Evolutionary conservation across 1,140 invertebrate genomes (phyloP).

Genomic region (Chironomus striatipennis): DNA sequence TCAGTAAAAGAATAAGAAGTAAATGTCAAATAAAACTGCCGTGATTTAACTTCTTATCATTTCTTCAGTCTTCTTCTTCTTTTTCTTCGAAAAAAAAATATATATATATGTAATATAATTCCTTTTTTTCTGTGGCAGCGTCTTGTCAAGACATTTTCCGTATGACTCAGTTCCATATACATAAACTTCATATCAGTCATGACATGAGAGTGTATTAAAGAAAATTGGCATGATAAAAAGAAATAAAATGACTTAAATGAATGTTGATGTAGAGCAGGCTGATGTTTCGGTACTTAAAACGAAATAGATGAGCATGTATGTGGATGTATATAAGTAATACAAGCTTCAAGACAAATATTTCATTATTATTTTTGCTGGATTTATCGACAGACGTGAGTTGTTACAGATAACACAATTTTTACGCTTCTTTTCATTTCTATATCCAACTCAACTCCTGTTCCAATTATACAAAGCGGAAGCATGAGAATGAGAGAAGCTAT

Average conservation of each 20-base stretch:
- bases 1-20: no score
- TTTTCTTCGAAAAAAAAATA: no score
- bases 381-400: constrained; percentile 23
- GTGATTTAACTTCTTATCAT: no score
- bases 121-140: no score
- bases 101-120: no score
- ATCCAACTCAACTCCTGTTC: background rate
- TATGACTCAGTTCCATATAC: no score
- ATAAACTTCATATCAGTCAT: constrained; percentile 10
- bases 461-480: background rate
- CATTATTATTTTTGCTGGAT: constrained; percentile 20
- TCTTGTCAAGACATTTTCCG: no score
- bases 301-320: background rate
- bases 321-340: background rate
- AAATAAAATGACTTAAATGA: background rate
- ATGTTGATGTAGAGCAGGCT: constrained; percentile 6
- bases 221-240: constrained; percentile 19
- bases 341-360: constrained; percentile 21
- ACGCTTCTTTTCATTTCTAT: background rate
- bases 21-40: no score
- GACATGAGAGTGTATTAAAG: constrained; percentile 15
- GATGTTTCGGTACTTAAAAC: background rate
- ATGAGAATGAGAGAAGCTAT: background rate
- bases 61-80: no score
- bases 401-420: constrained; percentile 3